Evolutionary conservation across 2,888 invertebrate species (phyloP), one percentile per base, ranked within the genome.

Genomic region (Bugulina stolonifera): DNA sequence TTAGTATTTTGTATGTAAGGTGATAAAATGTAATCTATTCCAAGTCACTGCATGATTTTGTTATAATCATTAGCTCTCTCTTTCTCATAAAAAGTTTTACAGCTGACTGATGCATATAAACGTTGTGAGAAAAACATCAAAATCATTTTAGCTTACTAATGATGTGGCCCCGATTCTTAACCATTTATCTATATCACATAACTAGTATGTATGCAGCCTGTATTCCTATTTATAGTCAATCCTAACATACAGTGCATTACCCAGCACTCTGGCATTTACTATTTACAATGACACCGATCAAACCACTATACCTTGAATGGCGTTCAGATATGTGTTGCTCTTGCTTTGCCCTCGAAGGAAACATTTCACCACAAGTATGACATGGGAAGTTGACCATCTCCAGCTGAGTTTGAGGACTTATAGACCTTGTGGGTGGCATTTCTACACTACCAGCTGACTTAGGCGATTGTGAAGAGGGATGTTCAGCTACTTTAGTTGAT

Each of bases 11-110:
- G 32, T 64, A 64, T 25, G 64, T n/a, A 64, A 64, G 64, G 64
- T 64, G 64, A 64, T 64, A 64, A 64, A 64, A 64, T 18, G 64
- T 64, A 64, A 64, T 64, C 64, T 64, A 64, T 55, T 55, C 55
- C 55, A 55, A 55, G 55, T 55, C 55, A 55, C 64, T 64, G 64
- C 64, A 64, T 64, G 64, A 64, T 64, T 64, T 64, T 34, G 64
- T 32, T 64, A 32, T 34, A 27, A 64, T 64, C 64, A 64, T 64
- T 64, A 64, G 32, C 64, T 64, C 64, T 64, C 64, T 27, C n/a
- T 64, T 64, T 64, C 64, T n/a, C 64, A 64, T 64, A 64, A 64
- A 64, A 64, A 34, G 14, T 64, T 64, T 64, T 64, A 64, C 32
- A 64, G 27, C 64, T 64, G 14, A 64, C 64, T 64, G 5, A 29